Evolutionary conservation across 2,888 invertebrate genomes (phyloP), one percentile per base, ranked within the genome.

Genomic region (Lasioglossum morio): DNA sequence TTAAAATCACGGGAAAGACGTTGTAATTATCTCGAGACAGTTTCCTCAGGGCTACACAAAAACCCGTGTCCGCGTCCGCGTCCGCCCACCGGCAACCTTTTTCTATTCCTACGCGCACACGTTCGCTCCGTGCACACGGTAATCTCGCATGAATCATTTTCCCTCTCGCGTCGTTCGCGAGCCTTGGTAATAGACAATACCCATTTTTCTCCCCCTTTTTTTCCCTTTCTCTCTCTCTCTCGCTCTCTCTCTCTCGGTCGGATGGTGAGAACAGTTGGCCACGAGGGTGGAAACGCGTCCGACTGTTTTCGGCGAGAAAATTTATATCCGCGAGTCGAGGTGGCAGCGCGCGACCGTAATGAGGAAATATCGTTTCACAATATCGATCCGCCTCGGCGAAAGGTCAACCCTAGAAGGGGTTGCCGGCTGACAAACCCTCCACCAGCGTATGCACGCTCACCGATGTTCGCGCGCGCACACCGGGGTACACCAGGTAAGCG

Each of bases 291-390:
- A 48, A 66, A 63, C 81, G 81, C 12, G 74, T 70, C 77, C 77
- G 70, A 70, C 73, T 73, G 72, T 60, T 82, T 77, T 81, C 75
- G 86, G 77, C 77, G 70, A 63, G 82, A 43, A 88, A 89, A 88
- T 89, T 87, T 86, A 88, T 87, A 82, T 69, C 57, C 79, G 82
- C 77, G 75, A 84, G 70, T 66, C 81, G 84, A 78, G 81, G 82
- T 84, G 85, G 82, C 80, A 81, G 86, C 84, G 84, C 80, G 69
- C 83, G 72, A 73, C 74, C 82, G 85, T 91, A 91, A 91, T 91
- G 88, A 91, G 91, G 88, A 91, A 91, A 91, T 91, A 91, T 91
- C 87, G 91, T 86, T 90, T 81, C 84, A 81, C 87, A 79, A 90
- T 87, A 91, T 91, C 91, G 91, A 91, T 89, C 89, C 87, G 85